Evolutionary conservation across 2,113 vertebrate genomes (phyloP).

Genomic region (Oreochromis spilurus): DNA sequence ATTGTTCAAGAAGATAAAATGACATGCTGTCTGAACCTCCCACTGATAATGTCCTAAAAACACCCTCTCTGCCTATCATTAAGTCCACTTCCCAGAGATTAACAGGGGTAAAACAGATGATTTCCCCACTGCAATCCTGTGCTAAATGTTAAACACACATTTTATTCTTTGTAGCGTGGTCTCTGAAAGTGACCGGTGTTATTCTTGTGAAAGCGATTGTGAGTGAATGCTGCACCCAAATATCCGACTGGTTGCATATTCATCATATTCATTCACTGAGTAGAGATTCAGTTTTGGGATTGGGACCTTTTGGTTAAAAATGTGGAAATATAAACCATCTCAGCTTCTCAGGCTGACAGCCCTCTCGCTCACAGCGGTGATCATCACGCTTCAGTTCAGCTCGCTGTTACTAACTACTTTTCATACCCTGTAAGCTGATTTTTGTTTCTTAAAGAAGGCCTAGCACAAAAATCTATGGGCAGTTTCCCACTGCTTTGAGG

Average conservation of each 20-base stretch:
- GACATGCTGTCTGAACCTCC: constrained; percentile 18
- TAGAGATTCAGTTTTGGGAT: background rate
- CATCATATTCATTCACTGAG: background rate
- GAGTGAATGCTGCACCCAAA: background rate
- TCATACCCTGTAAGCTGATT: background rate
- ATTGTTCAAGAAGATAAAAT: constrained; percentile 40
- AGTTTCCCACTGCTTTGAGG: background rate
- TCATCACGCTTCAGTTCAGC: background rate
- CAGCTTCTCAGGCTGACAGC: background rate
- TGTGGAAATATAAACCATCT: background rate
- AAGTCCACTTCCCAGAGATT: constrained; percentile 12
- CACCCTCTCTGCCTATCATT: background rate
- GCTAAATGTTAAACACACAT: background rate
- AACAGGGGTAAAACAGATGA: background rate
- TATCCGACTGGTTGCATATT: background rate
- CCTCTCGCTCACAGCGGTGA: background rate
- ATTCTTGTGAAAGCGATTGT: background rate
- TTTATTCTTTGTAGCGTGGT: background rate
- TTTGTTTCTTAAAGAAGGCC: background rate
- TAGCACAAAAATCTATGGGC: background rate
- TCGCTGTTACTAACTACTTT: background rate
- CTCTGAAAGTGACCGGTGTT: background rate
- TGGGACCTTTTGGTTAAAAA: background rate
- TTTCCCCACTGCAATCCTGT: background rate
- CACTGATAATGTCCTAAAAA: constrained; percentile 1